These are phyloP conservation scores for Mythimna impura DNA, from an alignment of 2,888 invertebrate genomes.

Conservation along the genomic window DNA sequence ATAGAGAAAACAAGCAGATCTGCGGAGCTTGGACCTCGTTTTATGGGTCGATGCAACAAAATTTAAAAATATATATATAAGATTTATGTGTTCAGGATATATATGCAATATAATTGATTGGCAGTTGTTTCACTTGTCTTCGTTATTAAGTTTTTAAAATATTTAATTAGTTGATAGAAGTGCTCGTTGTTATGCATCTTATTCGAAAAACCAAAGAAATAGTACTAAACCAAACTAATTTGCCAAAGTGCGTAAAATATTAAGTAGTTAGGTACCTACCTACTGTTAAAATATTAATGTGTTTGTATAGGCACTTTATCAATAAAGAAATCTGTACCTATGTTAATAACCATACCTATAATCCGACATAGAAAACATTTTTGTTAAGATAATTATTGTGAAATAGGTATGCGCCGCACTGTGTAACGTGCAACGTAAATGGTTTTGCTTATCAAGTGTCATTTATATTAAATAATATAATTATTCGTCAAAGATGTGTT, in stretches of 20 bases:
- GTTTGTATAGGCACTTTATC: not conserved
- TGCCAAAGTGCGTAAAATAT: constrained; percentile 24
- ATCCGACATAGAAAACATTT: not conserved
- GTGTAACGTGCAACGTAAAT: not conserved
- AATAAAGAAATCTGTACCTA: not conserved
- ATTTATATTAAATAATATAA: constrained; percentile 8
- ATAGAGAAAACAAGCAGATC: constrained; percentile 17
- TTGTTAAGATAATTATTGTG: constrained; percentile 10
- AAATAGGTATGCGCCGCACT: constrained; percentile 4
- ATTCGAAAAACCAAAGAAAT: constrained; percentile 24
- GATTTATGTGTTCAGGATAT: constrained; percentile 11
- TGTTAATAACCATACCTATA: not conserved
- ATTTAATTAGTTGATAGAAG: constrained; percentile 7
- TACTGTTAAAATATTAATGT: not conserved
- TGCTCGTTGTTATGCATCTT: not conserved
- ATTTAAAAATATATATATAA: constrained; percentile 27
- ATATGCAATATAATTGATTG: constrained; percentile 11
- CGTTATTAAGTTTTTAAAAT: constrained; percentile 3
- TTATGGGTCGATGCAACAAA: constrained; percentile 51
- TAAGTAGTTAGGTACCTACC: not conserved
- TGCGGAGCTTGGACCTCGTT: constrained; percentile 20
- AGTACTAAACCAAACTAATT: constrained; percentile 4
- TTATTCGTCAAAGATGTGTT: constrained; percentile 22
- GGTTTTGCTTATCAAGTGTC: constrained; percentile 17
- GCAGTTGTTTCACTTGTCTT: not conserved